Percentiles rank a stretch among this genome's conserved stretches.
These are phyloP conservation scores for Sialia sialis DNA, from an alignment of 2,113 vertebrate species.

Conservation along the genomic window DNA sequence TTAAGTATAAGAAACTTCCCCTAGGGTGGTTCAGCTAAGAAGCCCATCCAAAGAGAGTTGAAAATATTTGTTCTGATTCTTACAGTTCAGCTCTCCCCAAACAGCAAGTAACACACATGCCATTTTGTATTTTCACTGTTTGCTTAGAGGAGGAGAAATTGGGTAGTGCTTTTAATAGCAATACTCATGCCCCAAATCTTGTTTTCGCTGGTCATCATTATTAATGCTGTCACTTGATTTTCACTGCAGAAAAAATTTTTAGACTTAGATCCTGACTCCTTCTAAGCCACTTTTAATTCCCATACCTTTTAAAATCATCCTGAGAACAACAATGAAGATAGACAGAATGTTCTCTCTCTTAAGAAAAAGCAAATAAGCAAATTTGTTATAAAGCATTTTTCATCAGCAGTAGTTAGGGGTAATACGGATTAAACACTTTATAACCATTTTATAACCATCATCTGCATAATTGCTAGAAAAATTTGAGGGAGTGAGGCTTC, in stretches of 20 bases:
- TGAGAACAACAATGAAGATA: neutral
- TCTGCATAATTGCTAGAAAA: slow-evolving; percentile 58
- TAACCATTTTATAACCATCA: slow-evolving; percentile 36
- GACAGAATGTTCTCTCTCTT: neutral
- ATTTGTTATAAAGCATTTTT: slow-evolving; percentile 18
- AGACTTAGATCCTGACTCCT: slow-evolving; percentile 10
- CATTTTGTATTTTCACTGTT: slow-evolving; percentile 10
- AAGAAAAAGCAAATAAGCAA: neutral
- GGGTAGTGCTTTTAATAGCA: neutral
- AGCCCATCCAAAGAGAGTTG: slow-evolving; percentile 27
- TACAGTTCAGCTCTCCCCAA: slow-evolving; percentile 16
- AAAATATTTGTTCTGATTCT: slow-evolving; percentile 15
- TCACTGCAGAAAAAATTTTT: neutral
- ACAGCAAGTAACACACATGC: slow-evolving; percentile 6
- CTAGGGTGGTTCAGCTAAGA: slow-evolving; percentile 5
- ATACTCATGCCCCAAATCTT: neutral
- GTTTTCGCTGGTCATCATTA: neutral
- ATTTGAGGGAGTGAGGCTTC: slow-evolving; percentile 32
- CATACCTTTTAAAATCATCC: neutral
- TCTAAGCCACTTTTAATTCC: neutral
- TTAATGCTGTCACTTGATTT: neutral
- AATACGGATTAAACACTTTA: slow-evolving; percentile 51
- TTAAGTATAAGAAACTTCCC: slow-evolving; percentile 48
- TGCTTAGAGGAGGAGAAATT: neutral
- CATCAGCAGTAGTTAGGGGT: slow-evolving; percentile 21